phyloP scores from a whole-genome alignment of 2,888 invertebrate species.

The Aleiodes testaceus region DNA sequence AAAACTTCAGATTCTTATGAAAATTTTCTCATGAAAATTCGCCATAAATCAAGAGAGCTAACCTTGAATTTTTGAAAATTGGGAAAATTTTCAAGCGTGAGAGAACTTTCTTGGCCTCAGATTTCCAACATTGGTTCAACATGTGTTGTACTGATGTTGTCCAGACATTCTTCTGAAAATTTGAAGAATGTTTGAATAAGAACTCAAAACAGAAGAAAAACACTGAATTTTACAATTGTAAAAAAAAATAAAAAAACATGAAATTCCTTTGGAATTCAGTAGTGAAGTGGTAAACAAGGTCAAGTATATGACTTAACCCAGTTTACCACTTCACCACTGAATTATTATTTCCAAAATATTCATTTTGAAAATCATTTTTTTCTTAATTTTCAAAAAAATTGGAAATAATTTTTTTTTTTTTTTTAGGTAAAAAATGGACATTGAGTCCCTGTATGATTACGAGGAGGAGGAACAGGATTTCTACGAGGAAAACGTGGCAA shows the following conservation, averaged over 20 bases:
- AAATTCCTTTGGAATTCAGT: too few species aligned
- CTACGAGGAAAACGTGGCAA: constrained; percentile 77
- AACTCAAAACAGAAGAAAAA: too few species aligned
- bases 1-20: too few species aligned
- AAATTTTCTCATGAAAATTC: too few species aligned
- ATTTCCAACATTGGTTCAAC: constrained; percentile 44
- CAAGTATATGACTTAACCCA: too few species aligned
- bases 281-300: too few species aligned
- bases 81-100: background rate
- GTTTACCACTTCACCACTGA: too few species aligned
- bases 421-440: constrained; percentile 69
- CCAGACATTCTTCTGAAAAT: background rate
- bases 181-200: background rate
- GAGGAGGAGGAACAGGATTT: constrained; percentile 82
- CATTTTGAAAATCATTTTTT: too few species aligned
- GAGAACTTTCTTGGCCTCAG: constrained; percentile 21
- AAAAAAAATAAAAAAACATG: too few species aligned
- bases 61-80: constrained; percentile 1
- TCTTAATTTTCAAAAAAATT: background rate
- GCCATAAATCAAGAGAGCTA: background rate
- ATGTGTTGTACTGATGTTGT: constrained; percentile 47
- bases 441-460: constrained; percentile 77
- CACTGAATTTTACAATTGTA: too few species aligned
- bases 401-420: background rate
- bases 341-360: too few species aligned